A percentile compares a stretch with the other conserved stretches of the same genome.
Evolutionary conservation across 2,113 vertebrate genomes (phyloP).

Genomic region (Toxotes jaculatrix): DNA sequence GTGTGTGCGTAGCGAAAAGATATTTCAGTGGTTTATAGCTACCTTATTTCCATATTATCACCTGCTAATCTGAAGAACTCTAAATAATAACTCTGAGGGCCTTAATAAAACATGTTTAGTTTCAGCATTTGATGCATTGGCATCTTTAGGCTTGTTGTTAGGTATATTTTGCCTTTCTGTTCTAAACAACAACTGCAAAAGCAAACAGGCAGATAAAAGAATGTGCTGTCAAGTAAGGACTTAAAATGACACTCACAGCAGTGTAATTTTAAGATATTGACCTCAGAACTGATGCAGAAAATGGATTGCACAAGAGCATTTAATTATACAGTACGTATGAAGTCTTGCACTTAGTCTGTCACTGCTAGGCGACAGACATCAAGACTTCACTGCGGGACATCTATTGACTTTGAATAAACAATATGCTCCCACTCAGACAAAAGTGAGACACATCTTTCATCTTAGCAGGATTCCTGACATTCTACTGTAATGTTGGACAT

Average conservation of each 20-base stretch:
- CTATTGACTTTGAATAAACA: conserved; percentile 34
- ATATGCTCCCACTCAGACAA: conserved; percentile 15
- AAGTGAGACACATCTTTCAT: not conserved
- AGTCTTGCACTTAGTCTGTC: conserved; percentile 54
- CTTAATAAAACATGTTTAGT: not conserved
- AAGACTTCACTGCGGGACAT: conserved; percentile 2
- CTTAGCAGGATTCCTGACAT: conserved; percentile 23
- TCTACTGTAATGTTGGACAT: conserved; percentile 21
- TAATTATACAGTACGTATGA: conserved; percentile 29
- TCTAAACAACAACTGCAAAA: not conserved
- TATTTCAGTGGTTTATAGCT: not conserved
- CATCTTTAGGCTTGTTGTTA: not conserved
- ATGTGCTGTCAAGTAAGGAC: conserved; percentile 6
- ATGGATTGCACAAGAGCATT: conserved; percentile 25
- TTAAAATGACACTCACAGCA: conserved; percentile 11
- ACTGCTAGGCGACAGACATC: conserved; percentile 8
- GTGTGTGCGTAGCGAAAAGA: not conserved
- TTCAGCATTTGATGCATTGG: not conserved
- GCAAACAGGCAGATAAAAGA: not conserved
- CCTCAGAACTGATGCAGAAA: conserved; percentile 41
- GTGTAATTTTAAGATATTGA: conserved; percentile 31
- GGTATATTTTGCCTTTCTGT: not conserved
- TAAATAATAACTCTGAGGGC: not conserved
- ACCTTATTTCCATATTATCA: not conserved
- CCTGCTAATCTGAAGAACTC: not conserved